Base-by-base conservation (phyloP, 1,140 invertebrate species). In the Macrotrachela quadricornifera region DNA sequence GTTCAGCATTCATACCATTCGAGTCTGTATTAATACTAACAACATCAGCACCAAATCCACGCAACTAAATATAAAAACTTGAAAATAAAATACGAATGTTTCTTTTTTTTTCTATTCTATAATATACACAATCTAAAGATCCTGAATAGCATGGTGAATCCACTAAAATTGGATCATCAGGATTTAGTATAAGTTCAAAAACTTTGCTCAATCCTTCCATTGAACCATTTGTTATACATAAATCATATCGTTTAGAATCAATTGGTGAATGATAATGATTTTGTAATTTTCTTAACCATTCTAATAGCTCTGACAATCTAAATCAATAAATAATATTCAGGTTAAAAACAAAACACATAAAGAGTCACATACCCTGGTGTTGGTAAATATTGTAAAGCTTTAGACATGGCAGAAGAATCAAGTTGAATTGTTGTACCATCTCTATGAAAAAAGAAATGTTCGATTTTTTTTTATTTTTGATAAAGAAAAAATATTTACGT, bases 161-260 rank as follows among this genome's bases (percentile, higher is more conserved):
- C 17, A 46, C n/a, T 49, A 43, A 13, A 16, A 41, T 17, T 44
- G 47, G 39, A 17, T 37, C 6, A 0, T 37, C 1, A 10, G 8
- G 14, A 17, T 16, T 45, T 52, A 15, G 39, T 1, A 38, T 36
- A 39, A 41, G 8, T 8, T 9, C n/a, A 10, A 43, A 10, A 51
- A 65, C 73, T 66, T 80, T 79, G 64, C 78, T 79, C 54, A 83
- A 73, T 12, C 79, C 81, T 68, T 82, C 80, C 65, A 82, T 80
- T 48, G 77, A 75, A 12, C 81, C 82, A 56, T 75, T 74, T 1
- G 80, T 80, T 12, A 83, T 70, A 36, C 81, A 63, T 9, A 81
- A 61, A 50, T 79, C 77, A 1, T 71, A 70, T 1, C 73, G 69
- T 15, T 73, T 68, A 70, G 76, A 76, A 4, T 73, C 67, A 12